phyloP scores from a whole-genome alignment of 2,113 vertebrate species.

The Ailuropoda melanoleuca region DNA sequence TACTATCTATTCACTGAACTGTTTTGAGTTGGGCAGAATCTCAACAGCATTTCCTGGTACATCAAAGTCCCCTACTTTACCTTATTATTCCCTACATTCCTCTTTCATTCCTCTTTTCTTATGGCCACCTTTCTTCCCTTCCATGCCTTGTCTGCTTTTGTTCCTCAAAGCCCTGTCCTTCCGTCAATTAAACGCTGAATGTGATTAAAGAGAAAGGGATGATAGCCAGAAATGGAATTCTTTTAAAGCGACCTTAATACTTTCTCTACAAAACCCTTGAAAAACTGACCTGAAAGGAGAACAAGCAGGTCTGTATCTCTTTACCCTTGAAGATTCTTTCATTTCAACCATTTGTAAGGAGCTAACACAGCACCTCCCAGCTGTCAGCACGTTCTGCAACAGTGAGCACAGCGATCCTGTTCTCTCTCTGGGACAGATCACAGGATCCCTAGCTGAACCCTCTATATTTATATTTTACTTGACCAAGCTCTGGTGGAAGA shows the following conservation, averaged over 20 bases:
- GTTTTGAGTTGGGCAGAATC: neutral
- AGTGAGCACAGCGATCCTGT: neutral
- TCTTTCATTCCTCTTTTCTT: conserved; percentile 66
- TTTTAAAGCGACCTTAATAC: conserved; percentile 59
- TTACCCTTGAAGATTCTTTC: neutral
- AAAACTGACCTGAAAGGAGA: neutral
- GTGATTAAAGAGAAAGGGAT: conserved; percentile 55
- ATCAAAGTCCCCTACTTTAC: neutral
- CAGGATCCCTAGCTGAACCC: neutral
- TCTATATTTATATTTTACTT: neutral
- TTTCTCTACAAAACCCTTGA: neutral
- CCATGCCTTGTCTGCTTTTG: neutral
- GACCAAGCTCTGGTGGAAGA: neutral
- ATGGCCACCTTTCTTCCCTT: neutral
- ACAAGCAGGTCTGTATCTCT: neutral
- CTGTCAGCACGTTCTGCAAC: neutral
- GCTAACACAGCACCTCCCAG: neutral
- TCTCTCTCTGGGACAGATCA: neutral
- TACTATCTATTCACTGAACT: neutral
- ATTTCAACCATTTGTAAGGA: neutral
- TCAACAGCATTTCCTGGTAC: neutral
- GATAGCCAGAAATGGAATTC: conserved; percentile 68
- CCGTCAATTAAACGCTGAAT: conserved; percentile 54
- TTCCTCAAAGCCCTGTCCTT: neutral
- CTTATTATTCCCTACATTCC: neutral